Conservation (phyloP, 2,888 invertebrate species). For the Polietes domitor region DNA sequence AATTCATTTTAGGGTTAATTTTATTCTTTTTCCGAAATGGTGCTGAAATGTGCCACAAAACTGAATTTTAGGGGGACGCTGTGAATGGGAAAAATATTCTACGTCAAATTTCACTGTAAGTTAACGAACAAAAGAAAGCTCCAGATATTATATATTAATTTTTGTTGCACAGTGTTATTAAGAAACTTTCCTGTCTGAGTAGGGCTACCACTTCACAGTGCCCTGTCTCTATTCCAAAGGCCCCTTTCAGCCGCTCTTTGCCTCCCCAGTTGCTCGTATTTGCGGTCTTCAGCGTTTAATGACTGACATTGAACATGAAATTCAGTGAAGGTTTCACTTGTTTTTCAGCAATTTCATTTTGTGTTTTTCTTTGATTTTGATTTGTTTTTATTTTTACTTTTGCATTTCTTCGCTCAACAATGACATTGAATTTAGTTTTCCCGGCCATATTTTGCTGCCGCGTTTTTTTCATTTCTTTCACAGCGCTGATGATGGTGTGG, state of each 20-base stretch:
- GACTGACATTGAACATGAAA: conserved; percentile 66
- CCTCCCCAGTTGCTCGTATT: not conserved
- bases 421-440: conserved; percentile 22
- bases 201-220: too few species aligned
- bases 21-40: too few species aligned
- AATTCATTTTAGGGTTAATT: too few species aligned
- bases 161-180: too few species aligned
- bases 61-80: too few species aligned
- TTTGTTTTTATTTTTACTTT: conserved; percentile 17
- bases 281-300: conserved; percentile 55
- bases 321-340: conserved; percentile 29
- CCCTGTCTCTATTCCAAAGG: too few species aligned
- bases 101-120: too few species aligned
- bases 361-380: not conserved
- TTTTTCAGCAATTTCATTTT: conserved; percentile 21
- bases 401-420: conserved; percentile 12
- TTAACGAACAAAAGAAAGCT: too few species aligned
- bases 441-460: not conserved
- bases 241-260: not conserved
- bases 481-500: not conserved
- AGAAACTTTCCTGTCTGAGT: too few species aligned
- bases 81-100: too few species aligned
- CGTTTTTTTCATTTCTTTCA: not conserved
- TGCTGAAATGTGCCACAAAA: too few species aligned
- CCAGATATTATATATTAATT: too few species aligned